A percentile compares a stretch with the other conserved stretches of the same genome.
phyloP scores from a whole-genome alignment of 1,140 invertebrate genomes.

The Adelges cooleyi region DNA sequence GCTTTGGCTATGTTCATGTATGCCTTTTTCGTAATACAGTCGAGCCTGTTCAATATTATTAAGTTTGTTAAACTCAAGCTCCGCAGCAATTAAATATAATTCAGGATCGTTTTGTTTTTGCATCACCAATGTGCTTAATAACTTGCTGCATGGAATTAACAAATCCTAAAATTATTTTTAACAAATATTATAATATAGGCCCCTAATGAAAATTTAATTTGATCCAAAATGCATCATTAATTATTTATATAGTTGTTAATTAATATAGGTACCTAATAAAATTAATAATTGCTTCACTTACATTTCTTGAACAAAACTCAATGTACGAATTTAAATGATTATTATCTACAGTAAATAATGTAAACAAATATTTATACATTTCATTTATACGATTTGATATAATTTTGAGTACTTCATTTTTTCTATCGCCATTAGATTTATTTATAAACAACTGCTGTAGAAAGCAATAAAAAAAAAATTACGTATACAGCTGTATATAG shows the following conservation, averaged over 20 bases:
- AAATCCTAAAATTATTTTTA: constrained; percentile 5
- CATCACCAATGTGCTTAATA: neutral
- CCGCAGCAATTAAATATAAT: constrained; percentile 5
- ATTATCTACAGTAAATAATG: constrained; percentile 9
- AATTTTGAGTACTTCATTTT: neutral
- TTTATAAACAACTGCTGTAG: constrained; percentile 9
- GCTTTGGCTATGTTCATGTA: constrained; percentile 3
- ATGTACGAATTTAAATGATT: neutral
- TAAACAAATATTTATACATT: constrained; percentile 8
- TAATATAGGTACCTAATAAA: too few species aligned
- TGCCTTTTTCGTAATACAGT: neutral
- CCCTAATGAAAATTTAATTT: too few species aligned
- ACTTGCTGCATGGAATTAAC: constrained; percentile 19
- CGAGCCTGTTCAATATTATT: constrained; percentile 19
- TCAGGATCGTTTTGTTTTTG: constrained; percentile 15
- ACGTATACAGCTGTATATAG: too few species aligned
- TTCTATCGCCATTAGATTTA: neutral
- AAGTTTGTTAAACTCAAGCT: constrained; percentile 5
- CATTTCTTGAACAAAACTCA: constrained; percentile 19
- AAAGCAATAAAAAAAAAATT: neutral
- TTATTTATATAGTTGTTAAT: too few species aligned
- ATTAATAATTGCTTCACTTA: constrained; percentile 4
- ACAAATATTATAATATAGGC: too few species aligned
- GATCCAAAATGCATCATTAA: too few species aligned
- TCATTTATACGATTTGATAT: constrained; percentile 18